phyloP scores from a whole-genome alignment of 2,888 invertebrate species.

The Lasioglossum villosulum region DNA sequence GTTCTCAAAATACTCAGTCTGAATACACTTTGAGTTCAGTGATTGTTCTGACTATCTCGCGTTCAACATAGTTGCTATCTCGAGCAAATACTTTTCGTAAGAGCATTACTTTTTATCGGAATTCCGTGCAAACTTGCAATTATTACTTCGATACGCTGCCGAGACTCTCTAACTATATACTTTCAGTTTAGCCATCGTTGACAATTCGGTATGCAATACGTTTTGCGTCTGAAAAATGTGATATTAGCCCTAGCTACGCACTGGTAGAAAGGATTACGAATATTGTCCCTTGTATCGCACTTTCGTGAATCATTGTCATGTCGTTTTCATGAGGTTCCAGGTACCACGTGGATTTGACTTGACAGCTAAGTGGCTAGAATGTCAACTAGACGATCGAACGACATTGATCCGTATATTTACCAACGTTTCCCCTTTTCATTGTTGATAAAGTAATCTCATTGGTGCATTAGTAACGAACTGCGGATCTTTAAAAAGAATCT shows the following conservation, averaged over 20 bases:
- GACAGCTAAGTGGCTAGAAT: background rate
- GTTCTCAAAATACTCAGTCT: background rate
- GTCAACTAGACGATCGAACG: background rate
- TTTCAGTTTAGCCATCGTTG: conserved; percentile 2
- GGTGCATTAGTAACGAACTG: background rate
- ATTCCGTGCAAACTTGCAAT: background rate
- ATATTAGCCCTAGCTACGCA: background rate
- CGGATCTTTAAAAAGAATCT: background rate
- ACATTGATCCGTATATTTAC: background rate
- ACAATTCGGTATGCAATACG: background rate
- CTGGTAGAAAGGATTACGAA: background rate
- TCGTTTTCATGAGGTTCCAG: background rate
- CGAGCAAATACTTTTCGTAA: background rate
- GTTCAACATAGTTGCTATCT: background rate
- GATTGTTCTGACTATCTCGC: background rate
- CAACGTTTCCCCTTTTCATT: background rate
- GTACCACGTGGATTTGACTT: background rate
- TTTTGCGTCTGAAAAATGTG: conserved; percentile 1
- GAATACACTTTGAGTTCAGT: background rate
- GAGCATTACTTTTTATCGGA: background rate
- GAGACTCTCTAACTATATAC: background rate
- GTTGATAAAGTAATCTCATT: background rate
- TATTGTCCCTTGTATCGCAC: background rate
- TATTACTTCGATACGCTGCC: background rate
- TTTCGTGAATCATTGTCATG: background rate